phyloP scores from a whole-genome alignment of 2,797 vertebrate genomes.

The Arrhamphus sclerolepis region DNA sequence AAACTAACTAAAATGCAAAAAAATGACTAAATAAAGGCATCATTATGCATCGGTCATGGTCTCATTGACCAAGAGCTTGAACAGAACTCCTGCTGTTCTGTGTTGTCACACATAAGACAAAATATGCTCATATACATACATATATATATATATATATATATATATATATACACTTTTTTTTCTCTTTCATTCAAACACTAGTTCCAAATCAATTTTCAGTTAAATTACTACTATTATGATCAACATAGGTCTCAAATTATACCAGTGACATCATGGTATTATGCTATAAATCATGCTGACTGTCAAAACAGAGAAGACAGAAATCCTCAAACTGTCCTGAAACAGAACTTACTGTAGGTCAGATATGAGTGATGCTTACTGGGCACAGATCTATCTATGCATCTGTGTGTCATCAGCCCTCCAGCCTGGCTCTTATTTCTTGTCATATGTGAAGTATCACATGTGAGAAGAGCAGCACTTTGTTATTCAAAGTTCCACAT shows the following conservation, averaged over 20 bases:
- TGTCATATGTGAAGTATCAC: conserved; percentile 3
- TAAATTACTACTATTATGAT: conserved; percentile 60
- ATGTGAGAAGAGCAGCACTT: no score
- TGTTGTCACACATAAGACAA: conserved; percentile 57
- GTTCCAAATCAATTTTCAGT: conserved; percentile 57
- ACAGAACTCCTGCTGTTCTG: conserved; percentile 73
- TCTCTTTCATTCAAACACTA: conserved; percentile 28
- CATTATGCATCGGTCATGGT: conserved; percentile 79
- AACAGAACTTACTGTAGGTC: conserved; percentile 17
- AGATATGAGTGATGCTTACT: conserved; percentile 2
- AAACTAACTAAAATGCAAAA: conserved; percentile 46
- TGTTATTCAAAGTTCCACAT: no score
- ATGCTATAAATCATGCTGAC: conserved; percentile 42
- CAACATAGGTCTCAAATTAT: conserved; percentile 43
- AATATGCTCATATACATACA: conserved; percentile 32
- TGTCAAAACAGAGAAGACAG: conserved; percentile 33
- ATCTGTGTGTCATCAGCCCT: conserved; percentile 10
- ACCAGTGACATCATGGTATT: conserved; percentile 55
- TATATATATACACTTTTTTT: conserved; percentile 7
- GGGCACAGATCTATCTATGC: neutral
- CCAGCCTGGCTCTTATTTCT: conserved; percentile 28
- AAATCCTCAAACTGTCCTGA: conserved; percentile 18
- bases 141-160: no score
- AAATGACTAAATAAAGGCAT: conserved; percentile 78
- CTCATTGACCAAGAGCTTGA: conserved; percentile 47